phyloP scores from a whole-genome alignment of 2,888 invertebrate species.

The Drosophila atroscutellata region DNA sequence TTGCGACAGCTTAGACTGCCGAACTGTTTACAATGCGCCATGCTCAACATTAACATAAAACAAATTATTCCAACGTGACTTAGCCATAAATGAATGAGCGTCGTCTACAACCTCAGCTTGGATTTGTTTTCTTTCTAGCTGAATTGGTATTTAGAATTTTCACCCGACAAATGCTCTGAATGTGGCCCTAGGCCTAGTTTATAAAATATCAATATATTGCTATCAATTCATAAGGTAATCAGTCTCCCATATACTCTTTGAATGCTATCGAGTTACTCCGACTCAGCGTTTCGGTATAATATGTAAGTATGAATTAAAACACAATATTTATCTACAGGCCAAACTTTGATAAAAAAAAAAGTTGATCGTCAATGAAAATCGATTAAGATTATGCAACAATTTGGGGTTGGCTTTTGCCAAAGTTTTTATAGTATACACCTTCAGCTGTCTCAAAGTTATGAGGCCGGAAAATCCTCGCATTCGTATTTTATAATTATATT shows the following conservation, averaged over 20 bases:
- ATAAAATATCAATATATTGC: constrained; percentile 9
- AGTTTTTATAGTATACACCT: background rate
- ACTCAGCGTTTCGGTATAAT: background rate
- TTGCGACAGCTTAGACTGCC: constrained; percentile 23
- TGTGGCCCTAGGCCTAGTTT: constrained; percentile 56
- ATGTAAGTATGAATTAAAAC: background rate
- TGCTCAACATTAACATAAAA: constrained; percentile 85
- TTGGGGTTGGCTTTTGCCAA: background rate
- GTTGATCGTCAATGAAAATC: background rate
- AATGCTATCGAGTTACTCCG: background rate
- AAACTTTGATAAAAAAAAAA: background rate
- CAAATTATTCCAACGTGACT: constrained; percentile 86
- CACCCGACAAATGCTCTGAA: constrained; percentile 52
- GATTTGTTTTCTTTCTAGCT: constrained; percentile 44
- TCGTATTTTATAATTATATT: background rate
- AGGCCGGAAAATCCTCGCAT: background rate
- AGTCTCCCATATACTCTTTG: constrained; percentile 3
- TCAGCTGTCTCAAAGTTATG: background rate
- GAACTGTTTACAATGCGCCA: constrained; percentile 75
- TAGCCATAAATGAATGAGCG: constrained; percentile 85
- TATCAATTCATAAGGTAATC: constrained; percentile 12
- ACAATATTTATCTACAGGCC: background rate
- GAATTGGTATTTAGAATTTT: constrained; percentile 49
- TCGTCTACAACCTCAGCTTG: constrained; percentile 54
- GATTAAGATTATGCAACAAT: background rate